phyloP scores from a whole-genome alignment of 2,888 invertebrate genomes.

The Lithophane semibrunnea region DNA sequence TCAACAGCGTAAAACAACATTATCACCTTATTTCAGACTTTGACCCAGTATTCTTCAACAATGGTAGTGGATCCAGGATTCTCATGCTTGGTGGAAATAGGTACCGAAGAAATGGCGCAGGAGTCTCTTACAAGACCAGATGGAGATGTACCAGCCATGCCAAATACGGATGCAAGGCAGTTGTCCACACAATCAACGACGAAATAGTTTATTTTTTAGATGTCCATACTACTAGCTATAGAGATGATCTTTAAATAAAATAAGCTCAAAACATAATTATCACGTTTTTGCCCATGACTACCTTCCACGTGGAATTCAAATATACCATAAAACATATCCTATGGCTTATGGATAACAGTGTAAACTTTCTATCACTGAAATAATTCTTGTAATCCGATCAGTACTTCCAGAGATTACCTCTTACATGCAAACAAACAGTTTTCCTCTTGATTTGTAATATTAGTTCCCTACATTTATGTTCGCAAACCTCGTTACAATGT shows the following conservation, averaged over 20 bases:
- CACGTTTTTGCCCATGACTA: neutral
- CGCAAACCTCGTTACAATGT: no score
- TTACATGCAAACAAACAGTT: neutral
- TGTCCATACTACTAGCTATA: conserved; percentile 65
- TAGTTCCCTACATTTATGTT: neutral
- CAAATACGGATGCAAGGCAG: conserved; percentile 68
- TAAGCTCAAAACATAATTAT: neutral
- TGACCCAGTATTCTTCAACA: conserved; percentile 56
- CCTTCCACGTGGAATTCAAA: neutral
- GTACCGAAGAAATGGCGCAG: conserved; percentile 66
- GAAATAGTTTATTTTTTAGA: conserved; percentile 70
- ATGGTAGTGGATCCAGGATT: conserved; percentile 65
- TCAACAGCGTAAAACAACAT: neutral
- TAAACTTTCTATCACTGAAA: no score
- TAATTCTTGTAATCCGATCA: no score
- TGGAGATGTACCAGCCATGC: conserved; percentile 76
- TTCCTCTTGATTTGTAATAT: neutral
- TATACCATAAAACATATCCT: neutral
- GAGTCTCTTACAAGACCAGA: conserved; percentile 58
- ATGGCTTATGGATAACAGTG: neutral
- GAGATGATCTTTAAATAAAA: neutral
- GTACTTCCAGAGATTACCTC: neutral
- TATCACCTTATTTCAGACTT: conserved; percentile 49
- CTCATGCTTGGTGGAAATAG: conserved; percentile 66
- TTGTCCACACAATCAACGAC: conserved; percentile 68